Conservation (phyloP, 2,797 vertebrate genomes). For the Brotogeris chrysoptera region DNA sequence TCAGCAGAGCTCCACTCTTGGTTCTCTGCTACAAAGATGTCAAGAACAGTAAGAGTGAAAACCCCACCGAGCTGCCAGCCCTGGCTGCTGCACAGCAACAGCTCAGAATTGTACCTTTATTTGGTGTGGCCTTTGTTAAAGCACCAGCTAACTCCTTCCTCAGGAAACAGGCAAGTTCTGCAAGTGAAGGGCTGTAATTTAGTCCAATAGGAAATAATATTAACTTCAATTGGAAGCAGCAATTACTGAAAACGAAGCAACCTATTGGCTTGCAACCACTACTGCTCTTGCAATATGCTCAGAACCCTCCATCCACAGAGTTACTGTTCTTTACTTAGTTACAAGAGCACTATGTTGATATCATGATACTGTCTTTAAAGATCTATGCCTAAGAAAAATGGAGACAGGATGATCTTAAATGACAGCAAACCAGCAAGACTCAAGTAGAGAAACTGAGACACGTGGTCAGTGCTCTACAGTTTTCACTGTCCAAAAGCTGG, state of each 20-base stretch:
- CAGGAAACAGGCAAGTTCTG: conserved; percentile 45
- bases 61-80: background rate
- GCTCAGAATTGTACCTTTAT: background rate
- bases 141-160: conserved; percentile 50
- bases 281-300: accelerated
- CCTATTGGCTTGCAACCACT: background rate
- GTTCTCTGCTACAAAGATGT: background rate
- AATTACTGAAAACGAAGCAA: conserved; percentile 5
- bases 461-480: background rate
- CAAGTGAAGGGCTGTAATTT: background rate
- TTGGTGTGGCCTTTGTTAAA: conserved; percentile 11
- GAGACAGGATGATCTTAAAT: background rate
- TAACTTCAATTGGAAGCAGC: conserved; percentile 26
- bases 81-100: background rate
- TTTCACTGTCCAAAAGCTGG: background rate
- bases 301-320: background rate
- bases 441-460: background rate
- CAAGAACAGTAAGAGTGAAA: conserved; percentile 42
- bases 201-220: conserved; percentile 57
- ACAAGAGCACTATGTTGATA: background rate
- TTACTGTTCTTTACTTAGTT: background rate
- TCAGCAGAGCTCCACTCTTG: background rate
- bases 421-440: background rate
- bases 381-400: accelerated
- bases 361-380: background rate